Evolutionary conservation across 2,113 vertebrate species (phyloP), one percentile per base, ranked within the genome.

Genomic region (Cariama cristata): DNA sequence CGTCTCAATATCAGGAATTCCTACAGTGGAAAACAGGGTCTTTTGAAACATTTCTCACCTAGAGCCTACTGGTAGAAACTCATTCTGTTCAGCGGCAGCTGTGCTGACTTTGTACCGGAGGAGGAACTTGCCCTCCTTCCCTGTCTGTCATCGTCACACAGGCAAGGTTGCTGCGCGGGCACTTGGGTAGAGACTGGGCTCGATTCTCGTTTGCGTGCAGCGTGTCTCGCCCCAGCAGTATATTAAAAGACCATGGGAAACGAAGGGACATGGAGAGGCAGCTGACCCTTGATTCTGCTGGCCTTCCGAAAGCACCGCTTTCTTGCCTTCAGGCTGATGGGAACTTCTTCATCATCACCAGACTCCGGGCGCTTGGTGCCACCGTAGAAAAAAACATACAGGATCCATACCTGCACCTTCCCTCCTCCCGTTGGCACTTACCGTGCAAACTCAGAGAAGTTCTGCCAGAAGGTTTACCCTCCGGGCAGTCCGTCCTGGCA

Each of bases 141-240:
- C 81, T 8, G 0, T 2, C 27, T 64, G 47, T 28, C 27, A 12
- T 0, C 45, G 45, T 7, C 30, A 24, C 0, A 4, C 3, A 44
- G 33, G 40, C 45, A 53, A 40, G 58, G 66, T 26, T 2, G 21
- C 49, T 14, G 2, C 4, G 23, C 14, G 4, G 6, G 28, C 9
- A 3, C 32, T 56, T 27, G 60, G 19, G 9, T 9, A 15, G 33
- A 53, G 35, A 26, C 8, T 3, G 63, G 58, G 13, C 35, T 72
- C 13, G 15, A 8, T 11, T 30, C 68, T 23, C 7, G 6, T 22
- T 49, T 18, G 40, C 9, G 5, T 4, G 22, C 2, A 1, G 14
- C 2, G 2, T 9, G 7, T 26, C 66, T 40, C 20, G 5, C 21
- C 35, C 64, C 50, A 72, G 59, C 55, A 58, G 32, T 2, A 16